Conservation (phyloP, 1,140 invertebrate species). For the Ptiloglossa arizonensis region DNA sequence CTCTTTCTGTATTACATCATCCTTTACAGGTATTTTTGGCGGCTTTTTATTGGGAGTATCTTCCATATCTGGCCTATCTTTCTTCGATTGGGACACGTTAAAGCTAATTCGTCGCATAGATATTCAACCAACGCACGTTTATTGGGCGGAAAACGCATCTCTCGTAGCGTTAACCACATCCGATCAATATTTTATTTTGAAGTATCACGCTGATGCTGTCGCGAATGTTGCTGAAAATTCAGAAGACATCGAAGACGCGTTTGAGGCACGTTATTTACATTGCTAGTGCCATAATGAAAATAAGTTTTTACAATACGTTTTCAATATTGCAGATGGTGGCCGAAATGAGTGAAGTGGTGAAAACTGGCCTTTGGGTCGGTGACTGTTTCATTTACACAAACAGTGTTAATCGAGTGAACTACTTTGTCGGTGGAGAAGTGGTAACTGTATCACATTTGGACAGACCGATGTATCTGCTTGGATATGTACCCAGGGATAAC, state of each 20-base stretch:
- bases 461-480: constrained; percentile 95
- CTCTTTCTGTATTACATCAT: constrained; percentile 26
- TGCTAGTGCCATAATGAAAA: background rate
- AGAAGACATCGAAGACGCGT: constrained; percentile 98
- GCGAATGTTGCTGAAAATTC: constrained; percentile 89
- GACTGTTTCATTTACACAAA: constrained; percentile 99
- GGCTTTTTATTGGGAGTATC: constrained; percentile 97
- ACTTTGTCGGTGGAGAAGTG: constrained; percentile 99
- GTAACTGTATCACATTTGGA: constrained; percentile 99
- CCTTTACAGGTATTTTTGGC: constrained; percentile 93
- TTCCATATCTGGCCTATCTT: constrained; percentile 95
- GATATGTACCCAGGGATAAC: constrained; percentile 98
- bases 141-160: constrained; percentile 98
- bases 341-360: constrained; percentile 96
- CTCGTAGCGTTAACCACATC: constrained; percentile 97
- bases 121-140: constrained; percentile 96
- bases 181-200: constrained; percentile 97
- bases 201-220: constrained; percentile 91
- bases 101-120: constrained; percentile 97
- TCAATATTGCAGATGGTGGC: constrained; percentile 86
- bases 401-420: constrained; percentile 97
- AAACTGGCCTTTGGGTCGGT: constrained; percentile 98
- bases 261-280: constrained; percentile 89
- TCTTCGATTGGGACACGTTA: constrained; percentile 98
- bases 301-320: background rate